phyloP scores from a whole-genome alignment of 2,888 invertebrate genomes.

The Papilio gigon region DNA sequence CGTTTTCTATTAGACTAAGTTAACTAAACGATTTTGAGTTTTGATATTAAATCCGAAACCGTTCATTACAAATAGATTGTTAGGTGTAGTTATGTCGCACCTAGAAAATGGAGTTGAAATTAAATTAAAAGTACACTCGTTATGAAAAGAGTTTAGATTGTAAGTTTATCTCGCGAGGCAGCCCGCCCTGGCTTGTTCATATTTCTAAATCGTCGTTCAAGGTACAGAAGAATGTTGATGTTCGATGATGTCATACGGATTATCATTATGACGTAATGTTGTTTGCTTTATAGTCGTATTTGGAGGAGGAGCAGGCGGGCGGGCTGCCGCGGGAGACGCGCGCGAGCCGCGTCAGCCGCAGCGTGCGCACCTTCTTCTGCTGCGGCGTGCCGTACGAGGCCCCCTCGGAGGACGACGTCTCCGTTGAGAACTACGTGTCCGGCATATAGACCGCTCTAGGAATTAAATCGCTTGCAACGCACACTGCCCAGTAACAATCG shows the following conservation, averaged over 20 bases:
- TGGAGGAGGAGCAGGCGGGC: slow-evolving; percentile 73
- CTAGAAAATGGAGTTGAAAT: background rate
- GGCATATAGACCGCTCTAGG: slow-evolving; percentile 57
- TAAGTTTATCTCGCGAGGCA: slow-evolving; percentile 24
- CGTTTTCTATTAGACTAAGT: background rate
- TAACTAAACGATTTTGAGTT: no score
- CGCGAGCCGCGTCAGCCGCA: slow-evolving; percentile 66
- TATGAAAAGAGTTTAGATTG: background rate
- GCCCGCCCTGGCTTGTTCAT: slow-evolving; percentile 32
- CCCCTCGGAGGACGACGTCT: slow-evolving; percentile 67
- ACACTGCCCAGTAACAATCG: slow-evolving; percentile 61
- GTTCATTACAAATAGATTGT: background rate
- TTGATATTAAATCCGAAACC: background rate
- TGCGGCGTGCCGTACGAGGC: slow-evolving; percentile 68
- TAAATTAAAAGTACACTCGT: background rate
- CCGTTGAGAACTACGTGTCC: slow-evolving; percentile 45
- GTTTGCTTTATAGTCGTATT: slow-evolving; percentile 69
- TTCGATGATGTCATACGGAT: background rate
- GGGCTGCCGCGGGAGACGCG: slow-evolving; percentile 75
- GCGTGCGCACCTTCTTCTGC: slow-evolving; percentile 71
- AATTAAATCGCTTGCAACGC: slow-evolving; percentile 44
- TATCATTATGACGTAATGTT: slow-evolving; percentile 45
- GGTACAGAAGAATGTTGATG: background rate
- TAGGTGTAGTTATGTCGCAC: background rate
- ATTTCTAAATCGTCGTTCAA: background rate